Conservation (phyloP, 2,888 invertebrate genomes). For the Chrysomela aeneicollis region DNA sequence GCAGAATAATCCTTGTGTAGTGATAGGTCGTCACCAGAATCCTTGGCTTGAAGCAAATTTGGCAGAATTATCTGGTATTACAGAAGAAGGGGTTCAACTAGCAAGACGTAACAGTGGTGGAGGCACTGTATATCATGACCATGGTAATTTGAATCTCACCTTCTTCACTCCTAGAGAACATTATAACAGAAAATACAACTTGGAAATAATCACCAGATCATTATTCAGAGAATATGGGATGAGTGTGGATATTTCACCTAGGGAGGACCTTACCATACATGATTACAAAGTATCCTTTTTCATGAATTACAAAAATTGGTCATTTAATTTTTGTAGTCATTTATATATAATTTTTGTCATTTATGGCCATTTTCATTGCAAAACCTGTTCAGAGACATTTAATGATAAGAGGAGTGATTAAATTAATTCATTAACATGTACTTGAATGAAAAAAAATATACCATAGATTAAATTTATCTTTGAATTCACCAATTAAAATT, state of each 20-base stretch:
- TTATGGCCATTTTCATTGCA: no score
- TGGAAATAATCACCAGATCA: conserved; percentile 85
- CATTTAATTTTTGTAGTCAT: no score
- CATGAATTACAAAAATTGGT: no score
- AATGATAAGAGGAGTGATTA: no score
- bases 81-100: conserved; percentile 73
- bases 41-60: conserved; percentile 93
- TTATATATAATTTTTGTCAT: no score
- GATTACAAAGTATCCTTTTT: conserved; percentile 76
- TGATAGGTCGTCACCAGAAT: conserved; percentile 96
- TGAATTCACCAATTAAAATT: no score
- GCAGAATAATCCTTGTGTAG: conserved; percentile 93
- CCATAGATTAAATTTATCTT: no score
- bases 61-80: conserved; percentile 64
- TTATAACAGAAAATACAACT: conserved; percentile 87
- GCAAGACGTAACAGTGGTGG: conserved; percentile 95
- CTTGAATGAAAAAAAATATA: no score
- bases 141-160: conserved; percentile 90
- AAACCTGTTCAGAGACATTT: no score
- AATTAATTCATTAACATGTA: no score
- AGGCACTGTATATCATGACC: conserved; percentile 96
- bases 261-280: conserved; percentile 87
- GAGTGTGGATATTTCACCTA: conserved; percentile 76
- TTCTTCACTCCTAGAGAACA: conserved; percentile 86
- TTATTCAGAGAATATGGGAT: conserved; percentile 84